Evolutionary conservation across 2,797 vertebrate species (phyloP), one percentile per base, ranked within the genome.

Genomic region (Gouania willdenowi): DNA sequence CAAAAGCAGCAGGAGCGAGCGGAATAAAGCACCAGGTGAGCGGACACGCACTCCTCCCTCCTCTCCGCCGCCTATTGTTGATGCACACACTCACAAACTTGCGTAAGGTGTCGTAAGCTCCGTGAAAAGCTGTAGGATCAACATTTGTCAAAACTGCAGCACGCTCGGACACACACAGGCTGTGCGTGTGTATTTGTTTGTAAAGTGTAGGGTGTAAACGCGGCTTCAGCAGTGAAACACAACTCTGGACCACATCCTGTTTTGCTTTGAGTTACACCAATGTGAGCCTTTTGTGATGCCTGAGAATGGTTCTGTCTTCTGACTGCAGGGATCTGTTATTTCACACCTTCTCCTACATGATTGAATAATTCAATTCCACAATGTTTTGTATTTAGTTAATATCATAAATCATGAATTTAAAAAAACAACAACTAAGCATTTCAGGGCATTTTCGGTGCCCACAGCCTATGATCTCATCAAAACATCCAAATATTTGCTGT

Each of bases 181-280:
- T 58, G 49, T 46, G 23, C 20, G 51, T 41, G 56, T 46, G 35
- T 6, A 18, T 20, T 4, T 20, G 18, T n/a, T n/a, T n/a, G n/a
- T n/a, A n/a, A 14, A 5, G 19, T 6, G 19, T 26, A 25, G 58
- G 60, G 62, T 82, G 73, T 74, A 75, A 79, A 76, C 58, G 66
- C 66, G 63, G 71, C 37, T 81, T 77, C 49, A 41, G 61, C 61
- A 73, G 66, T 76, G 64, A 76, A 77, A 77, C 69, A 59, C 51
- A 57, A 62, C 64, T 64, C 55, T 53, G 58, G 1, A 77, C 81
- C 83, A 86, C 87, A 88, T 90, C 88, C 87, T 85, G 88, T 88
- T 86, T 30, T 84, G 84, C 53, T 79, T 56, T 69, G 53, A 78
- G 41, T 82, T 77, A 85, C 34, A 39, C 17, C 9, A 37, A 9